Percentiles rank a stretch among this genome's conserved stretches.
Conservation (phyloP, 30 jellyfish, hydroid and myxozoan genomes). For the Aurelia aurita region DNA sequence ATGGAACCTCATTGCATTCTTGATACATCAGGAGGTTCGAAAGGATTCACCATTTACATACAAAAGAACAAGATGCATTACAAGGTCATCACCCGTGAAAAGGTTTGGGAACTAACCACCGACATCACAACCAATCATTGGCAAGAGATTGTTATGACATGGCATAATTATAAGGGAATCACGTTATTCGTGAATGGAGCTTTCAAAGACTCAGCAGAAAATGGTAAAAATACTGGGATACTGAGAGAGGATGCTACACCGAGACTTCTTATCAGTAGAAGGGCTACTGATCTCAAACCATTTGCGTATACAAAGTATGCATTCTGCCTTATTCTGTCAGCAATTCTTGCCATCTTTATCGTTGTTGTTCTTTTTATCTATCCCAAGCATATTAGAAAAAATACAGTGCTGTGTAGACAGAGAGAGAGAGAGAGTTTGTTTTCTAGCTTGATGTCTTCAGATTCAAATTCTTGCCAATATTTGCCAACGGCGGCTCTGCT, state of each 20-base stretch:
- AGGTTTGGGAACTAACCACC: conserved; percentile 90
- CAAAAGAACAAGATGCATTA: conserved; percentile 85
- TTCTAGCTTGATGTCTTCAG: no score
- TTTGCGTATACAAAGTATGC: conserved; percentile 85
- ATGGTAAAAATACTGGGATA: conserved; percentile 70
- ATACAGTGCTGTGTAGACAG: no score
- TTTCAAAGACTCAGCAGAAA: conserved; percentile 85
- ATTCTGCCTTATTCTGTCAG: no score
- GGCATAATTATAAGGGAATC: conserved; percentile 92
- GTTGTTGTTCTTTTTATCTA: not conserved
- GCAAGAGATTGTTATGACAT: conserved; percentile 98
- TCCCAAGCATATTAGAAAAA: no score
- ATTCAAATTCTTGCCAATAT: no score
- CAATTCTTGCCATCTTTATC: not conserved
- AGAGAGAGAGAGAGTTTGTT: no score
- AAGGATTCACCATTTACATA: conserved; percentile 89
- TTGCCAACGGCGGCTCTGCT: no score
- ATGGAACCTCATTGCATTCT: conserved; percentile 80
- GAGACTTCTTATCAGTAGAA: conserved; percentile 80
- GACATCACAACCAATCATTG: conserved; percentile 87
- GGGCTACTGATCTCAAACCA: conserved; percentile 86
- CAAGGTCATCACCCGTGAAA: conserved; percentile 78
- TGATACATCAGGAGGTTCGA: conserved; percentile 97
- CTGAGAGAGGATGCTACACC: conserved; percentile 77
- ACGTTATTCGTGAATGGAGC: conserved; percentile 94